These are phyloP conservation scores for Neolamprologus hecqui DNA, from an alignment of 2,113 vertebrate genomes.

Conservation along the genomic window DNA sequence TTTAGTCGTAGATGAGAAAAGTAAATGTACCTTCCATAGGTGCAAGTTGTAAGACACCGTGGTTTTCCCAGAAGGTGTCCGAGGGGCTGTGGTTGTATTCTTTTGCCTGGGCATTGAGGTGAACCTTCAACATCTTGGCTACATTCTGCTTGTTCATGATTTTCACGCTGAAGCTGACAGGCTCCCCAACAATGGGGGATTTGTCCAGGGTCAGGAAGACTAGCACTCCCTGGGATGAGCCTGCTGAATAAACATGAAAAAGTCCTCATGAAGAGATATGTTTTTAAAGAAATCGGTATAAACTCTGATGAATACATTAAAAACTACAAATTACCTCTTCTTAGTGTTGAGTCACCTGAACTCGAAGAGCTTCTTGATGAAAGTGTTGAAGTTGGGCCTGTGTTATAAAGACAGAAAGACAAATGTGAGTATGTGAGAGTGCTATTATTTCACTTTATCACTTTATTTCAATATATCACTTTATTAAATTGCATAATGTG, in stretches of 20 bases:
- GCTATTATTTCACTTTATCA: background rate
- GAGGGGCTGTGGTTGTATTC: constrained; percentile 62
- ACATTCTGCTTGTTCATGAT: constrained; percentile 39
- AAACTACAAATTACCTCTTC: constrained; percentile 4
- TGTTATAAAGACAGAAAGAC: background rate
- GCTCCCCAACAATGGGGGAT: constrained; percentile 42
- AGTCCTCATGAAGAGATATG: background rate
- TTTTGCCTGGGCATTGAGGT: constrained; percentile 70
- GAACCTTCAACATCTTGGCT: constrained; percentile 40
- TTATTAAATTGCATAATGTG: background rate
- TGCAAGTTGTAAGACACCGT: constrained; percentile 24
- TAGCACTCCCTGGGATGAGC: background rate
- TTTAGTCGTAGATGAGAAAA: background rate
- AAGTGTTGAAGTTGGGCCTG: constrained; percentile 29
- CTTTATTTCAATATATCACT: background rate
- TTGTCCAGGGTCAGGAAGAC: constrained; percentile 50
- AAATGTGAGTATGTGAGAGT: background rate
- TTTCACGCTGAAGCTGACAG: constrained; percentile 52
- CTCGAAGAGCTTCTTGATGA: constrained; percentile 13
- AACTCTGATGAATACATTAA: background rate
- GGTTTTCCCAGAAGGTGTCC: constrained; percentile 61
- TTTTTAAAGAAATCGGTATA: rapidly evolving
- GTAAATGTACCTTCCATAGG: constrained; percentile 56
- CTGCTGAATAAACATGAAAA: background rate
- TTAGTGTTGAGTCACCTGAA: constrained; percentile 14